Percentiles rank a stretch among this genome's conserved stretches.
Conservation (phyloP, 2,888 invertebrate species). For the Gisinianus flammeolus region DNA sequence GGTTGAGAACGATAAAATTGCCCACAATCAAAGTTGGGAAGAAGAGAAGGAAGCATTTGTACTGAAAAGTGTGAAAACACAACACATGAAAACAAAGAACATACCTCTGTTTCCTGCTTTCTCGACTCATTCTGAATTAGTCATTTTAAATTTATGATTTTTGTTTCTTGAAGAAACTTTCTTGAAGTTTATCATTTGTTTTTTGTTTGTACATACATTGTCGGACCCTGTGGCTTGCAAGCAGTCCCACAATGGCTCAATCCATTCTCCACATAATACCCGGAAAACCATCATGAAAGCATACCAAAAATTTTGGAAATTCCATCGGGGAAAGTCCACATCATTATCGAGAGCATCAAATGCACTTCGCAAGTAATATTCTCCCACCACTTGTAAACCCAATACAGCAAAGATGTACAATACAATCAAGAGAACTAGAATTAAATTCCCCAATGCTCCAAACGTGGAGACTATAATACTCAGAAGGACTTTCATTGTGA, state of each 20-base stretch:
- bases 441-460: constrained; percentile 93
- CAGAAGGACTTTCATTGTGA: constrained; percentile 93
- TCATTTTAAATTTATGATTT: not conserved
- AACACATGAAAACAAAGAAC: not conserved
- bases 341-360: constrained; percentile 17
- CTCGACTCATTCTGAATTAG: not conserved
- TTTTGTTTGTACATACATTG: not conserved
- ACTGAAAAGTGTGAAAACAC: constrained; percentile 68
- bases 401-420: constrained; percentile 40
- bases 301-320: constrained; percentile 96
- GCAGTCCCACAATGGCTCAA: constrained; percentile 96
- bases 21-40: constrained; percentile 94
- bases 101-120: not conserved
- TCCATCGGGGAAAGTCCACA: constrained; percentile 71
- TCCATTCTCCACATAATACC: constrained; percentile 96
- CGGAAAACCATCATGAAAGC: constrained; percentile 99
- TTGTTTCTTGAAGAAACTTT: not conserved
- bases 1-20: constrained; percentile 96
- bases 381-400: constrained; percentile 32
- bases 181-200: not conserved
- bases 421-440: constrained; percentile 87
- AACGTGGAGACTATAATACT: constrained; percentile 95
- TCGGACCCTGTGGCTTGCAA: constrained; percentile 8
- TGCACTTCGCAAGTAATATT: constrained; percentile 9
- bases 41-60: constrained; percentile 91